Percentiles rank a stretch among this genome's conserved stretches.
phyloP scores from a whole-genome alignment of 2,113 vertebrate species.

The Gobio gobio region DNA sequence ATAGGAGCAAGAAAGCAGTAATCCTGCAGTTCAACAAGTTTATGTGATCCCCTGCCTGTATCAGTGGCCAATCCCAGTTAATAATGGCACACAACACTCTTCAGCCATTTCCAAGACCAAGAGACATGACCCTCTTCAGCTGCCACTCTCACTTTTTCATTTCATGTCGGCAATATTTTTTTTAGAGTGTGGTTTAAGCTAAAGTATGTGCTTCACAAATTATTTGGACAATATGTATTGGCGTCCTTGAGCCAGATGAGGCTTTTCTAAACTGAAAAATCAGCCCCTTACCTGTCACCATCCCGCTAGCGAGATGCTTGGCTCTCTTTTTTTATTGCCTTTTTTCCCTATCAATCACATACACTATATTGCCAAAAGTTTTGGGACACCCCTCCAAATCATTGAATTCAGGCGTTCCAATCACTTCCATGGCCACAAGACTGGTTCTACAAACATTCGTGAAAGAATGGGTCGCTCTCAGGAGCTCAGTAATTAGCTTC shows the following conservation, averaged over 20 bases:
- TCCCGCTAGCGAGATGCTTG: no score
- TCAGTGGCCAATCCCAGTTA: neutral
- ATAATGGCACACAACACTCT: neutral
- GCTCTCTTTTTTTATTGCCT: no score
- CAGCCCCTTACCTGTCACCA: no score
- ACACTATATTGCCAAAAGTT: no score
- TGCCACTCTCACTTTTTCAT: constrained; percentile 13
- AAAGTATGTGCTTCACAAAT: neutral
- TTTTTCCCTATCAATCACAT: no score
- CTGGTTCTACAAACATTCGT: no score
- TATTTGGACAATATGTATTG: neutral
- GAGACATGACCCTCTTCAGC: neutral
- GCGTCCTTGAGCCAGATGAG: neutral
- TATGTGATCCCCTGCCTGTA: neutral
- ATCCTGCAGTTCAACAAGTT: neutral
- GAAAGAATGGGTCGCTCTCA: no score
- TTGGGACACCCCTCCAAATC: no score
- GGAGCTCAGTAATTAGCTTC: no score
- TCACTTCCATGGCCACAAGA: no score
- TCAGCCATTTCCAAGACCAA: constrained; percentile 1
- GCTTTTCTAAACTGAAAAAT: neutral
- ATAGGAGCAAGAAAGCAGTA: constrained; percentile 8
- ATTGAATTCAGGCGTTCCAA: no score
- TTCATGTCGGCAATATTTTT: neutral
- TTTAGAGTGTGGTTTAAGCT: no score